A percentile compares a stretch with the other conserved stretches of the same genome.
phyloP scores from a whole-genome alignment of 1,140 invertebrate genomes.

The Drosophila malerkotliana region DNA sequence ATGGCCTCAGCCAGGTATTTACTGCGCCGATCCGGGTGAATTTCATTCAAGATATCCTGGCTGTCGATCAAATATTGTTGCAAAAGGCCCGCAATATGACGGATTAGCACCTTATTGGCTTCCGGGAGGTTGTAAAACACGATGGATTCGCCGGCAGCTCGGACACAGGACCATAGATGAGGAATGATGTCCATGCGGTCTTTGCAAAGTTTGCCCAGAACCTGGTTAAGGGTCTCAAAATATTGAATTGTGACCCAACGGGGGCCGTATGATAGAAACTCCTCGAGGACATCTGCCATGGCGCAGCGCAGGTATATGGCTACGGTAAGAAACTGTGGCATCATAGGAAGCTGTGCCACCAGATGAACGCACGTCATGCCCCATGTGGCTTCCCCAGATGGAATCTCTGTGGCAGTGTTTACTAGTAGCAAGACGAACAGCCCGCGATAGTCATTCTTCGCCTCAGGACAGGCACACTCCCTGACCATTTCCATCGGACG shows the following conservation, averaged over 20 bases:
- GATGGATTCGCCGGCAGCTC: slow-evolving; percentile 19
- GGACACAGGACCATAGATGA: slow-evolving; percentile 2
- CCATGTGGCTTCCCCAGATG: not conserved
- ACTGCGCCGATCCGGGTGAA: slow-evolving; percentile 10
- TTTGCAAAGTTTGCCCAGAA: not conserved
- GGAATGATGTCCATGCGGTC: slow-evolving; percentile 10
- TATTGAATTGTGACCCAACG: slow-evolving; percentile 36
- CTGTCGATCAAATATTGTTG: slow-evolving; percentile 40
- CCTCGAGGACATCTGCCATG: slow-evolving; percentile 21
- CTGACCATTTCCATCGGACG: too few relatives aligned
- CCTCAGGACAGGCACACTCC: not conserved
- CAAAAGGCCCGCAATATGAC: slow-evolving; percentile 15
- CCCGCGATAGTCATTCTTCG: slow-evolving; percentile 38
- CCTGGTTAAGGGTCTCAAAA: slow-evolving; percentile 31
- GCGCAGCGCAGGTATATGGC: slow-evolving; percentile 31
- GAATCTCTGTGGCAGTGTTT: slow-evolving; percentile 16
- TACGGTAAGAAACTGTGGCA: slow-evolving; percentile 30
- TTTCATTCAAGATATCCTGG: slow-evolving; percentile 9
- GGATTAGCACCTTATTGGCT: not conserved
- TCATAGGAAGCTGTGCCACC: slow-evolving; percentile 15
- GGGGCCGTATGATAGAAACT: slow-evolving; percentile 46
- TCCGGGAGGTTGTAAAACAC: not conserved
- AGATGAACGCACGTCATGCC: slow-evolving; percentile 44
- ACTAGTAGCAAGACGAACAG: slow-evolving; percentile 26
- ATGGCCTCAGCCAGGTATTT: slow-evolving; percentile 44